Evolutionary conservation across 2,888 invertebrate species (phyloP), one percentile per base, ranked within the genome.

Genomic region (Drosophila eohydei): DNA sequence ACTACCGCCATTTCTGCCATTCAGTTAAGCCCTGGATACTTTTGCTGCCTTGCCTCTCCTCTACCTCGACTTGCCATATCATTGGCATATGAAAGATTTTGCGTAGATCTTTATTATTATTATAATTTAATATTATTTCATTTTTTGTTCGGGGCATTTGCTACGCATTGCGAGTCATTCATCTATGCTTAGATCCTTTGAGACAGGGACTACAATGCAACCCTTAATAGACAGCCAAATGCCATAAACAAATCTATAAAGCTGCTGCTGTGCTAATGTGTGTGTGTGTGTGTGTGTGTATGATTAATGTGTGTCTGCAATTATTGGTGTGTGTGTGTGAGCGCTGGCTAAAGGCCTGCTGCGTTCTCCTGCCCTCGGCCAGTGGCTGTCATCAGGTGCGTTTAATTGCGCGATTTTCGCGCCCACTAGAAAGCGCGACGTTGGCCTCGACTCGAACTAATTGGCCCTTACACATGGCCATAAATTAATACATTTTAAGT

Each of bases 371-470:
- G 48, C 48, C 28, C 48, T 28, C 44, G 74, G 56, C 41, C 52
- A 62, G 40, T 21, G 60, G 55, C 62, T 82, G 83, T 89, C 91
- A 91, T 91, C 91, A 91, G 91, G 91, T 91, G 91, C 90, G 83
- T 88, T 91, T 91, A 91, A 91, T 91, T 90, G 90, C 91, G 91
- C 91, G 91, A 89, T 80, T 90, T 87, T 77, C 85, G 86, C 83
- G 81, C 80, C 78, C 84, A 82, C 74, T 77, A 75, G 50, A 81
- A 81, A 76, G 55, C 66, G 81, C 78, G 80, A 74, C 59, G 64
- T 38, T 46, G 62, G 66, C 57, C 40, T 40, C 52, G 52, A 50
- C 59, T 63, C 63, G 65, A 66, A 69, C 88, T 90, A 91, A 91
- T 90, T 90, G 90, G 86, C 73, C 80, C 78, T 81, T 80, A 79